phyloP scores from a whole-genome alignment of 92 coral and sea anemone genomes.

The Plumapathes pennacea region DNA sequence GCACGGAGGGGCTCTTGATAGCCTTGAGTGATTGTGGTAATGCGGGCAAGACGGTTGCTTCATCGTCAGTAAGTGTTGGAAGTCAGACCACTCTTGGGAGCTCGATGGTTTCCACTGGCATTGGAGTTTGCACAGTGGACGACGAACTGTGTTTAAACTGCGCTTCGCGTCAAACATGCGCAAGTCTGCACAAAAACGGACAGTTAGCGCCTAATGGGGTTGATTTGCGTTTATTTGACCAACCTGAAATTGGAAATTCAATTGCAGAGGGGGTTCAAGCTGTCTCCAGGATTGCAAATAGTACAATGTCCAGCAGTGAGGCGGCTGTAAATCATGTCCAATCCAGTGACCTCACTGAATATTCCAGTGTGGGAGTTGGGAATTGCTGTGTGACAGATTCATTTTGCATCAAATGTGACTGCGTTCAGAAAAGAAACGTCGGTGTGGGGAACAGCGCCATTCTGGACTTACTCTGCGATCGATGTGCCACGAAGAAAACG shows the following conservation, averaged over 20 bases:
- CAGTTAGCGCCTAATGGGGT: too few species aligned
- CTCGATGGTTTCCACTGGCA: slow-evolving; percentile 72
- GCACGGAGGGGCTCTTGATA: slow-evolving; percentile 23
- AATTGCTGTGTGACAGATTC: slow-evolving; percentile 62
- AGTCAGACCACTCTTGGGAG: slow-evolving; percentile 55
- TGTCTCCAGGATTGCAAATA: slow-evolving; percentile 1
- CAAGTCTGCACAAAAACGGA: too few species aligned
- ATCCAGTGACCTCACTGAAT: neutral
- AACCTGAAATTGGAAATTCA: too few species aligned
- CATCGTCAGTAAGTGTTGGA: slow-evolving; percentile 10
- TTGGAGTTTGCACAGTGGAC: slow-evolving; percentile 83
- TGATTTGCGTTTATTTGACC: too few species aligned
- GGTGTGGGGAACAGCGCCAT: slow-evolving; percentile 66
- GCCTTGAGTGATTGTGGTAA: neutral
- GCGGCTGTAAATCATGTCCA: neutral
- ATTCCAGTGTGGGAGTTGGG: slow-evolving; percentile 65
- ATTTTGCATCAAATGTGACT: slow-evolving; percentile 54
- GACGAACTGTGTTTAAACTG: slow-evolving; percentile 76
- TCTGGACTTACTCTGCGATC: slow-evolving; percentile 66
- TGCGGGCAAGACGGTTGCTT: neutral
- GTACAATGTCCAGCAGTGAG: neutral
- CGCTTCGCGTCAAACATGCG: too few species aligned
- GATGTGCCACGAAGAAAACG: slow-evolving; percentile 60
- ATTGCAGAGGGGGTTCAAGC: too few species aligned
- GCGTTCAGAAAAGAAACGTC: slow-evolving; percentile 51